phyloP scores from a whole-genome alignment of 2,888 invertebrate genomes.

The Mayetiola destructor region DNA sequence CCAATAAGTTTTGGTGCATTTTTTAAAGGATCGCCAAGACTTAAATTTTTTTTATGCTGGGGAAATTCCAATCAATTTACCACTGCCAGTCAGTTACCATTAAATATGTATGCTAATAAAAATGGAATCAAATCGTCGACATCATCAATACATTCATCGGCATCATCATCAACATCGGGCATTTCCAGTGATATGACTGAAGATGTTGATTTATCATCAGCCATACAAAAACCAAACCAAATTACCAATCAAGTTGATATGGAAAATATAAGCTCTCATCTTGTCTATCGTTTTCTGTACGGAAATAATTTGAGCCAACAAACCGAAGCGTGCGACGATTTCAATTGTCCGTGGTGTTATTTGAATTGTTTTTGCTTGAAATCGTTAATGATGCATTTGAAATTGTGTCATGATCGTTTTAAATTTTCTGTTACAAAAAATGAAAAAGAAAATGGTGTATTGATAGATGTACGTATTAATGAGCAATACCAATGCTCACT shows the following conservation, averaged over 20 bases:
- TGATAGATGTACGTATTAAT: background rate
- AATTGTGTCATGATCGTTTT: constrained; percentile 1
- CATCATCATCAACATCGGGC: background rate
- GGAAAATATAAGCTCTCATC: background rate
- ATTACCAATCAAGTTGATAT: background rate
- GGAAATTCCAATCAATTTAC: too few species aligned
- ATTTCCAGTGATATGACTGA: background rate
- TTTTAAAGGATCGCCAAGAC: too few species aligned
- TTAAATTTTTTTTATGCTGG: too few species aligned
- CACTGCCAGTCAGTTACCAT: too few species aligned
- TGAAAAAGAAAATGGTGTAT: background rate
- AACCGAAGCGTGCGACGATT: background rate
- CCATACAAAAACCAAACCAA: too few species aligned
- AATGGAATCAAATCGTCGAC: background rate
- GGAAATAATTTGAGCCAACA: background rate
- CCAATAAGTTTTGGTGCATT: too few species aligned
- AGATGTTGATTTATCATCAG: too few species aligned
- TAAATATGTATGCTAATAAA: too few species aligned
- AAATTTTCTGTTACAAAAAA: background rate
- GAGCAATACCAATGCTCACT: background rate
- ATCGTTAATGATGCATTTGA: background rate
- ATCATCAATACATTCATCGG: background rate
- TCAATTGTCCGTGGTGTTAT: constrained; percentile 6
- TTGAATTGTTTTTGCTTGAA: background rate
- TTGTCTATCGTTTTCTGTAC: constrained; percentile 1